Evolutionary conservation across 2,113 vertebrate genomes (phyloP).

Genomic region (Hyaena hyaena): DNA sequence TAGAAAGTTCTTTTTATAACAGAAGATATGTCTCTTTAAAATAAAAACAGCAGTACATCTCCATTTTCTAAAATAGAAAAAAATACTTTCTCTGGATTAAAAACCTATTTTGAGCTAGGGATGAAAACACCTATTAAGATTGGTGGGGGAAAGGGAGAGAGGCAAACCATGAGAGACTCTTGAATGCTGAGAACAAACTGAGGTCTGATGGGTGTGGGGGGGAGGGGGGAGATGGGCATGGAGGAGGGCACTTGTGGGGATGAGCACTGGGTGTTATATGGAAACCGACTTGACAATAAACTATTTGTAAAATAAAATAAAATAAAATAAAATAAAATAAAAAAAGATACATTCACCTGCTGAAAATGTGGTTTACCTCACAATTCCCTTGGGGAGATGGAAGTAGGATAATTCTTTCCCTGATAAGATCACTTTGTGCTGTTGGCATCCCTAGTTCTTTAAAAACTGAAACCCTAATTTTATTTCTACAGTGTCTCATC

Average conservation of each 20-base stretch:
- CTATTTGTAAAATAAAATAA: no score
- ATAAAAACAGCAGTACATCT: background rate
- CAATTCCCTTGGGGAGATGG: background rate
- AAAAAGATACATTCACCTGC: background rate
- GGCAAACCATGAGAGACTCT: no score
- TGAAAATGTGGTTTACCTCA: background rate
- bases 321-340: no score
- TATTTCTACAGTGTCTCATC: background rate
- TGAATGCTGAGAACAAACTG: no score
- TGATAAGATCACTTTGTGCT: background rate
- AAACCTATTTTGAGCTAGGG: conserved; percentile 12
- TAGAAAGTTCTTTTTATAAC: conserved; percentile 2
- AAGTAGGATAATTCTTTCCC: background rate
- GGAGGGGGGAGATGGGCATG: no score
- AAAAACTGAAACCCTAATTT: background rate
- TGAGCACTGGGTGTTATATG: no score
- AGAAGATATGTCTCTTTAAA: background rate
- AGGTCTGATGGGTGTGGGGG: no score
- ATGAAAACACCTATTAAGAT: background rate
- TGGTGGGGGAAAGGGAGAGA: no score
- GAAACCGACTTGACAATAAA: no score
- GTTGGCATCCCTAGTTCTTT: background rate
- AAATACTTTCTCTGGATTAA: background rate
- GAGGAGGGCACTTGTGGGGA: no score
- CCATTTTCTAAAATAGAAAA: background rate